Base-by-base conservation (phyloP, 2,888 invertebrate species). In the Chrysomela aeneicollis region DNA sequence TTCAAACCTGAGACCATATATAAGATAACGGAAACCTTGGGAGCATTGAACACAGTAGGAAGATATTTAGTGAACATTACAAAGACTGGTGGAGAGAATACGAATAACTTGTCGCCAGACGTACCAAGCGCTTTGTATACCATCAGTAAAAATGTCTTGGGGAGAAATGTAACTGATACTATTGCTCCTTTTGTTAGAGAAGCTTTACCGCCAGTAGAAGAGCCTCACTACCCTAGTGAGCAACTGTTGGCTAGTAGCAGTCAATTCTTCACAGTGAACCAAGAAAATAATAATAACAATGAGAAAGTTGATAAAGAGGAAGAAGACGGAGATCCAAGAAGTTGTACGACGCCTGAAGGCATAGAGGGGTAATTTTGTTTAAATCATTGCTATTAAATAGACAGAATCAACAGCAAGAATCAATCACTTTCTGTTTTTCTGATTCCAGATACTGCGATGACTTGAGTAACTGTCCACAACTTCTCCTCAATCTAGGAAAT, bases 1-100 rank as follows among this genome's bases (percentile, higher is more conserved):
- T 81, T 82, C 63, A 74, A 77, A 53, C 81, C 82, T 22, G 82
- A 82, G 63, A 82, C 86, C 0, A 76, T 87, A 61, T 77, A 82
- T 58, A 85, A 84, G 57, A 86, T 87, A 67, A 85, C 87, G 0
- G 89, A 89, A 79, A 89, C 88, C 0, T 79, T 88, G 3, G 94
- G 94, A 32, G 94, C 94, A 2, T 86, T 95, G 15, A 94, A 94
- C 72, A 93, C 94, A 1, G 92, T 95, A 0, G 94, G 94, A 0
- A 89, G 91, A 78, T 93, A 92, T 78, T 86, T 95, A 70, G 92
- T 95, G 0, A 93, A 93, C 75, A 92, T 93, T 86, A 93, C 90
- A 0, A 82, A 89, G 8, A 81, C 81, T 17, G 84, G 72, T 30
- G 69, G 82, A 61, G 79, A 78, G 59, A 35, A 62, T 1, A 73